Conservation (phyloP, 2,888 invertebrate genomes). For the Hartigia nigra region DNA sequence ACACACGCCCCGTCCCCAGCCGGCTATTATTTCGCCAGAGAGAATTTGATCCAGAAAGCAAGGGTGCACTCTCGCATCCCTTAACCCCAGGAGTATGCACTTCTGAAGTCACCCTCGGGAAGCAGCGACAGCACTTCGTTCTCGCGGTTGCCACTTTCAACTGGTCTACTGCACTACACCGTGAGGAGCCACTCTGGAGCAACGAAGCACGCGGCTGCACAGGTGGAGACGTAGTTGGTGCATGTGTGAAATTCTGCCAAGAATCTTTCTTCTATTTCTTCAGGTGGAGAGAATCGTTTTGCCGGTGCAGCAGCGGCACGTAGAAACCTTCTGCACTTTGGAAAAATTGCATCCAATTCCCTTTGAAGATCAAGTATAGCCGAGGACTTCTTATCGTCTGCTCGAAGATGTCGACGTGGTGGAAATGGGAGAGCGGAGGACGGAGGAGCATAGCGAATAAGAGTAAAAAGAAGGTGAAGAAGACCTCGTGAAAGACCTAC, state of each 20-base stretch:
- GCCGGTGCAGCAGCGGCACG: neutral
- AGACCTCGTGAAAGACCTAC: no score
- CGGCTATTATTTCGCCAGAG: neutral
- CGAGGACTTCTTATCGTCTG: neutral
- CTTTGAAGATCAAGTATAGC: neutral
- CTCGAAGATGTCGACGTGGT: neutral
- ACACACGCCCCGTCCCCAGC: slow-evolving; percentile 34
- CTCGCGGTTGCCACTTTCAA: neutral
- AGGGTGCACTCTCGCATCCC: neutral
- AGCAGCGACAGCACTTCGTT: neutral
- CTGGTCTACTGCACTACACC: neutral
- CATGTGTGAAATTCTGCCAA: neutral
- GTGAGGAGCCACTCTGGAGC: neutral
- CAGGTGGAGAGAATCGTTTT: neutral
- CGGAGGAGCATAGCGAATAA: neutral
- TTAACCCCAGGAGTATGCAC: neutral
- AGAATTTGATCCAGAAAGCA: neutral
- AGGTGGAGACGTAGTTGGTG: neutral
- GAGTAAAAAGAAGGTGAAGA: neutral
- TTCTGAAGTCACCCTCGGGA: neutral
- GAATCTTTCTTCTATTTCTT: neutral
- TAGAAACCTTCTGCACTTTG: neutral
- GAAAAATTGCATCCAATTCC: neutral
- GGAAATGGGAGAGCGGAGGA: slow-evolving; percentile 8
- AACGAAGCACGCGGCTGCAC: neutral